Conservation (phyloP, 2,797 vertebrate genomes). For the Lemur catta region DNA sequence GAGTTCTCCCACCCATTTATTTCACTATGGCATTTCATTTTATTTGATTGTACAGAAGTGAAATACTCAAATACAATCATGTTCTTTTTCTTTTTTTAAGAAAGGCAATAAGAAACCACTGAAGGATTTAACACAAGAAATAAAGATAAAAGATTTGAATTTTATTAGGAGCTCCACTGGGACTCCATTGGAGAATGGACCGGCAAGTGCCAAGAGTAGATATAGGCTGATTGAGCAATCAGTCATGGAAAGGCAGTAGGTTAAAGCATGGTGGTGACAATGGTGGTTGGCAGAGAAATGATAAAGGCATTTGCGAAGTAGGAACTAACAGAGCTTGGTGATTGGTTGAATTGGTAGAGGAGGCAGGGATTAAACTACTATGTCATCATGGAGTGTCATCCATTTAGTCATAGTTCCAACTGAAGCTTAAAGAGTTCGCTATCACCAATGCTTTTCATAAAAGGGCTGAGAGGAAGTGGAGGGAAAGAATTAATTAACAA, state of each 20-base stretch:
- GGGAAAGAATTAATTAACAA: neutral
- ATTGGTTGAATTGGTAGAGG: neutral
- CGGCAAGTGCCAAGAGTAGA: neutral
- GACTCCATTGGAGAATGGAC: neutral
- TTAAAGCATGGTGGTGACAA: neutral
- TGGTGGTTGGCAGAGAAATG: neutral
- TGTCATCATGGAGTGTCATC: neutral
- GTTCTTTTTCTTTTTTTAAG: neutral
- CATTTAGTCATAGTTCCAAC: neutral
- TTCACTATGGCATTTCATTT: neutral
- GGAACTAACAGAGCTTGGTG: neutral
- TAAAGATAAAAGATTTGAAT: neutral
- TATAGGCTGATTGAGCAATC: neutral
- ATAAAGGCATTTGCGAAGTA: neutral
- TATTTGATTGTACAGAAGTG: neutral
- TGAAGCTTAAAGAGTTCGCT: neutral
- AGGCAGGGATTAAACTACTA: neutral
- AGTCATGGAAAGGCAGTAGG: neutral
- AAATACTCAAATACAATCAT: neutral
- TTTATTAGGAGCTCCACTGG: neutral
- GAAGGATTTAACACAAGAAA: slow-evolving; percentile 4
- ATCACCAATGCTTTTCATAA: neutral
- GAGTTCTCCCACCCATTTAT: neutral
- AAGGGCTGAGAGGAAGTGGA: neutral
- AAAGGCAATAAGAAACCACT: neutral